Conservation (phyloP, 2,797 vertebrate species). For the Acropternis orthonyx region DNA sequence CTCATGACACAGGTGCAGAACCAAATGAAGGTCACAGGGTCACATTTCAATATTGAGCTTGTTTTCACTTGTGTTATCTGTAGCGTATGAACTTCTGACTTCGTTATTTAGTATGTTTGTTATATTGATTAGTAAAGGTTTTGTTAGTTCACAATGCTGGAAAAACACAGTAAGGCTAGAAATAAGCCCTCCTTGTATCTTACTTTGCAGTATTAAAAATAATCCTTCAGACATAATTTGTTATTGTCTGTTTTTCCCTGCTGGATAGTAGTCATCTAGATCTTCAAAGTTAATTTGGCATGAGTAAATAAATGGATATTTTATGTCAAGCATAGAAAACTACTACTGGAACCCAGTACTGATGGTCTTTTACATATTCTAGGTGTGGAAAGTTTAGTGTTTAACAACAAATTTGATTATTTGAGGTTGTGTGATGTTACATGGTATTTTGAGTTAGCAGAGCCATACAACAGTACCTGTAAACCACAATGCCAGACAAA, state of each 20-base stretch:
- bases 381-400: neutral
- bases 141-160: neutral
- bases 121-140: slow-evolving; percentile 20
- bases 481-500: neutral
- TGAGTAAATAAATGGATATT: neutral
- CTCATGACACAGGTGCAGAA: neutral
- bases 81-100: neutral
- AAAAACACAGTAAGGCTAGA: neutral
- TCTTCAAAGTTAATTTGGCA: neutral
- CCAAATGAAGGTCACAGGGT: neutral
- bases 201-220: neutral
- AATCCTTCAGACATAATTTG: neutral
- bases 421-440: neutral
- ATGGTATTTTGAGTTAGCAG: neutral
- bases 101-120: neutral
- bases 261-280: neutral
- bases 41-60: neutral
- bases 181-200: neutral
- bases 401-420: neutral
- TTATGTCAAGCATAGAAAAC: neutral
- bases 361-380: neutral
- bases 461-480: neutral
- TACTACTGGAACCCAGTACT: neutral
- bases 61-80: neutral
- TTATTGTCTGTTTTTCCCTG: neutral